Conservation (phyloP, 2,113 vertebrate species). For the Takifugu bimaculatus region DNA sequence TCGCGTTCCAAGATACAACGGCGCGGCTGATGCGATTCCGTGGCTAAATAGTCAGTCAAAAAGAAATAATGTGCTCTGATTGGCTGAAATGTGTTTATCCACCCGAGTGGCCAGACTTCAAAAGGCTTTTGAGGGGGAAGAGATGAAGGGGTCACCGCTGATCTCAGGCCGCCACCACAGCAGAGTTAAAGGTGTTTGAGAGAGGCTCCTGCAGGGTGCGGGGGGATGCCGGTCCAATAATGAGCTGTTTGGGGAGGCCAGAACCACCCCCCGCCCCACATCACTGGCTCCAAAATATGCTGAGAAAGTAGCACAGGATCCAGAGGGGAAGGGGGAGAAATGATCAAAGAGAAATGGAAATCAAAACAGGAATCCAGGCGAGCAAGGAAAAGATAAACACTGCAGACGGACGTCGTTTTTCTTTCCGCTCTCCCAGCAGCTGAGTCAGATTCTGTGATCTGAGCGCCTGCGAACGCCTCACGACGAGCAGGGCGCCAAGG, state of each 20-base stretch:
- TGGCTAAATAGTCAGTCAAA: too few species aligned
- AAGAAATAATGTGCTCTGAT: too few species aligned
- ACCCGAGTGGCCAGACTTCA: conserved; percentile 35
- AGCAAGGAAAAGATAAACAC: conserved; percentile 31
- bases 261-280: conserved; percentile 53
- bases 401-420: conserved; percentile 19
- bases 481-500: conserved; percentile 49
- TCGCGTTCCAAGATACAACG: neutral
- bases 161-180: conserved; percentile 48
- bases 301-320: conserved; percentile 34
- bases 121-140: conserved; percentile 13
- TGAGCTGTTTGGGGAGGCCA: conserved; percentile 47
- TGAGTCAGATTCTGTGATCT: conserved; percentile 51
- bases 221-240: conserved; percentile 50
- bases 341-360: conserved; percentile 56
- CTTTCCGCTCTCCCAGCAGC: conserved; percentile 10
- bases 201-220: conserved; percentile 41
- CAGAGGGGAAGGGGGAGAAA: neutral
- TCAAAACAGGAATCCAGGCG: conserved; percentile 41
- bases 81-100: conserved; percentile 27
- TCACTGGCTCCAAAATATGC: conserved; percentile 35
- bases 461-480: conserved; percentile 18
- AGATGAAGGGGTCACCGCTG: conserved; percentile 49
- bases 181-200: conserved; percentile 36
- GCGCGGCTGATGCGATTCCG: neutral